These are phyloP conservation scores for Conomelus anceps DNA, from an alignment of 2,888 invertebrate genomes.

Conservation along the genomic window DNA sequence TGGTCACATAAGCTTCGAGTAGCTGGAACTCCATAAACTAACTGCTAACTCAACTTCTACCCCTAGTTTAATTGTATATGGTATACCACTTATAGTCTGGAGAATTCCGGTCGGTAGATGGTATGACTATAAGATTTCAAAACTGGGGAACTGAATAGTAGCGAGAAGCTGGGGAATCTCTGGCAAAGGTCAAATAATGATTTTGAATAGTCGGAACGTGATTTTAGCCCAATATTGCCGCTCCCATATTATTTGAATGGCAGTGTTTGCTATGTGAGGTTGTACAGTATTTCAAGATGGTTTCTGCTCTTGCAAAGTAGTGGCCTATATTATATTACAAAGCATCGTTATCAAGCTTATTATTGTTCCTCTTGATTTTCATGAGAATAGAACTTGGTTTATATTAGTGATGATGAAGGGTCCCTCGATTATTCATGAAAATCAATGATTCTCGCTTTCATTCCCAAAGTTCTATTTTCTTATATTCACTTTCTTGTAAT, in stretches of 20 bases:
- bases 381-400: too few species aligned
- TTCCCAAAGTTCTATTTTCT: too few species aligned
- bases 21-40: too few species aligned
- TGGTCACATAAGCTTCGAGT: too few species aligned
- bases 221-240: neutral
- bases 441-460: too few species aligned
- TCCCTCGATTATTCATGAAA: too few species aligned
- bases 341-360: conserved; percentile 14
- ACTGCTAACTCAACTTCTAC: neutral
- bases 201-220: neutral
- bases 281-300: neutral
- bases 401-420: too few species aligned
- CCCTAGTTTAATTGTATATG: neutral
- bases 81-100: neutral
- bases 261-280: too few species aligned
- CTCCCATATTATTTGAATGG: neutral
- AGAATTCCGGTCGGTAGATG: neutral
- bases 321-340: too few species aligned
- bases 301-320: neutral
- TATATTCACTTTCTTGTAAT: too few species aligned
- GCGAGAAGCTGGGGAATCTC: neutral
- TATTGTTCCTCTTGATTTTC: too few species aligned
- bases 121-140: neutral
- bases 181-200: neutral
- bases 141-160: neutral